phyloP scores from a whole-genome alignment of 2,797 vertebrate species.

The Anguilla marmorata region DNA sequence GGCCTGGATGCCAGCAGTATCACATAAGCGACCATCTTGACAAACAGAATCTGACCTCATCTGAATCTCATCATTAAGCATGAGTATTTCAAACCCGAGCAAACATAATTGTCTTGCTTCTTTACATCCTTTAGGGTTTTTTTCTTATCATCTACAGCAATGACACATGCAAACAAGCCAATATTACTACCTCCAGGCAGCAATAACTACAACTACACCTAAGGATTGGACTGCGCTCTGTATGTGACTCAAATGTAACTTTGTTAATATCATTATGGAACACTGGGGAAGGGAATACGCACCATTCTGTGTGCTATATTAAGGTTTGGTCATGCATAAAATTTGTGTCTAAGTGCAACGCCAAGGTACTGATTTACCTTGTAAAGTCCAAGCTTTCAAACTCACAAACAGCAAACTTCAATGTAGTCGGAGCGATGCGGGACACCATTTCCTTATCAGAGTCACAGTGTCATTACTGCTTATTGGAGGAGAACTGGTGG shows the following conservation, averaged over 20 bases:
- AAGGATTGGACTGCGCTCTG: too few relatives aligned
- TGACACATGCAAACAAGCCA: neutral
- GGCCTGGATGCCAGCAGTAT: neutral
- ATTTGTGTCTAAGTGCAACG: neutral
- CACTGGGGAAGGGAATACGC: too few relatives aligned
- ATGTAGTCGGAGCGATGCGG: neutral
- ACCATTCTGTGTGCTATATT: neutral
- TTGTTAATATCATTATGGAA: too few relatives aligned
- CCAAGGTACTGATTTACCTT: neutral
- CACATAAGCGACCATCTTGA: neutral
- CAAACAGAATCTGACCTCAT: slow-evolving; percentile 19
- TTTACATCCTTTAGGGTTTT: neutral
- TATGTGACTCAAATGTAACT: too few relatives aligned
- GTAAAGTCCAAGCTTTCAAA: neutral
- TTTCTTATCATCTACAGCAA: neutral
- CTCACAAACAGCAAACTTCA: neutral
- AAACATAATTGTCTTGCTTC: neutral
- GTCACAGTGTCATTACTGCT: neutral
- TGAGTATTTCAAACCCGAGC: neutral
- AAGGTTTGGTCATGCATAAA: neutral
- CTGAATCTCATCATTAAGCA: slow-evolving; percentile 18
- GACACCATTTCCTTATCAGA: neutral
- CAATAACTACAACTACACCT: neutral
- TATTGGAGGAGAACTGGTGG: neutral
- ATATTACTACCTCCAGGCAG: neutral